Base-by-base conservation (phyloP, 2,888 invertebrate genomes). In the Malachius bipustulatus region DNA sequence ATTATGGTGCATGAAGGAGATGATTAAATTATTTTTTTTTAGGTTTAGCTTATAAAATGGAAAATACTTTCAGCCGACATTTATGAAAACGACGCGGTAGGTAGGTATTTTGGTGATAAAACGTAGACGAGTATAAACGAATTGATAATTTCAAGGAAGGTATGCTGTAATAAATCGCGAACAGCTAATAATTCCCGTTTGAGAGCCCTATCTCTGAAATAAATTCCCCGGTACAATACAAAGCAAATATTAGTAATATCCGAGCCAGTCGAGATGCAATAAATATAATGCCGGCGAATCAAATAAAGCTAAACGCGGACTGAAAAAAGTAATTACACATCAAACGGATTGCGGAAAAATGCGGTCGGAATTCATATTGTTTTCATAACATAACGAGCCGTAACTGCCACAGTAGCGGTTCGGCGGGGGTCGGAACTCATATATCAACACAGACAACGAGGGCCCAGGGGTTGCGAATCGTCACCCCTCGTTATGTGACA, bases 301-400 rank as follows among this genome's bases (percentile, higher is more conserved):
- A 56, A 56, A 57, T 57, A 56, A 57, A 56, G 55, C 55, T 49
- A 47, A 49, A 44, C 45, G 41, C 42, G 39, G 49, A 49, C 45
- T 52, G 49, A 54, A 60, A 59, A 60, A 59, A 57, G 61, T 60
- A 62, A 62, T 62, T 62, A 61, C 60, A 61, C 60, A 59, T 61
- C 61, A 61, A 62, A 62, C 61, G 57, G 50, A 54, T 56, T 50
- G 55, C 47, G 52, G 56, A 61, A 61, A 61, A 61, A 61, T 61
- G 60, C 57, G 61, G 56, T 58, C 43, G 61, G 62, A 62, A 62
- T 62, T 62, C 62, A 62, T 62, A 62, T 62, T 62, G 61, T 61
- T 62, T 61, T 61, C 61, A 60, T 60, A 59, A 57, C 59, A 49
- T 56, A 54, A 56, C 55, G 54, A 55, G 51, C 47, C 52, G 50